Base-by-base conservation (phyloP, 2,113 vertebrate genomes). In the Anarrhichthys ocellatus region DNA sequence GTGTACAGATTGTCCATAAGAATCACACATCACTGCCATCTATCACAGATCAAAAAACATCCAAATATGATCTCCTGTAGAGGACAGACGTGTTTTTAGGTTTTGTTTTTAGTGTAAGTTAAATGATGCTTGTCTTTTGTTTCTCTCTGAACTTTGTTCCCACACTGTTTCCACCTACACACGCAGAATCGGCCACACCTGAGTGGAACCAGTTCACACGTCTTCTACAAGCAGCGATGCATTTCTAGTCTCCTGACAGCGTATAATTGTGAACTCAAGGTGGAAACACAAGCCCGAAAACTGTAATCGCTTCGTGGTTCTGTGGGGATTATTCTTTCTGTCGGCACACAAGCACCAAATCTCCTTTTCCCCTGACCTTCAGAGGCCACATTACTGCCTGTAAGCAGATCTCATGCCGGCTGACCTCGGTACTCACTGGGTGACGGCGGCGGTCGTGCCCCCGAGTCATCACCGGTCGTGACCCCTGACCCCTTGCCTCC, bases 351-450 rank as follows among this genome's bases (percentile, higher is more conserved):
- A 52, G 40, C 27, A 36, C 40, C 54, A 67, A 10, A 20, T 54
- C 34, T 61, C 34, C 24, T 42, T 36, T 52, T n/a, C 15, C 17
- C 40, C 61, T 85, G 72, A 91, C 88, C 76, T 88, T 88, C 36
- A 69, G 48, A 76, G 50, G 66, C 10, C 62, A 54, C 11, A 6
- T 58, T 20, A 13, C 18, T 69, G 18, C n/a, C 59, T 40, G 54
- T 10, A 27, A 46, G 36, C 11, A 61, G 27, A 46, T 42, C 73
- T 70, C 6, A 61, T 24, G 58, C 32, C 38, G 11, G 10, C n/a
- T 9, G 4, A 10, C 1, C 15, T 6, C 34, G 0, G 36, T 83
- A 93, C 94, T 94, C 89, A 95, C 93, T 87, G 32, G 87, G 88
- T 24, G 93, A 95, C 1, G 24, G 22, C n/a, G 89, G 83, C 0